Percentiles rank a stretch among this genome's conserved stretches.
Conservation (phyloP, 2,888 invertebrate genomes). For the Antheraea assamensis region DNA sequence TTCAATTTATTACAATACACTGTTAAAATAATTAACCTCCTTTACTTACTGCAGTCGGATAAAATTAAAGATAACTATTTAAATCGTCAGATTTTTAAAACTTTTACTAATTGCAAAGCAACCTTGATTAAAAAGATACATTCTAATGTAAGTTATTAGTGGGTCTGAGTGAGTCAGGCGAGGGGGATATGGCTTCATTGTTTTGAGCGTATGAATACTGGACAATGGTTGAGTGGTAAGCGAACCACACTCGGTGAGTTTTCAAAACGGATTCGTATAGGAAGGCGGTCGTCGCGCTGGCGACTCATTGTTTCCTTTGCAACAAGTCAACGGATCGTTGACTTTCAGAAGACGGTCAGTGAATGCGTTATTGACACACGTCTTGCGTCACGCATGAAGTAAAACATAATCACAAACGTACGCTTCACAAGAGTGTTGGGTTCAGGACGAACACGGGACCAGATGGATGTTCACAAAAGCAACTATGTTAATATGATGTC, state of each 20-base stretch:
- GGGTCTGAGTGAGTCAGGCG: not conserved
- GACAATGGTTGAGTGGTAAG: not conserved
- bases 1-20: no score
- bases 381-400: not conserved
- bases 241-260: not conserved
- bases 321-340: not conserved
- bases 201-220: no score
- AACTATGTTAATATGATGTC: not conserved
- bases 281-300: not conserved
- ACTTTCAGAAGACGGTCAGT: not conserved
- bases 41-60: no score
- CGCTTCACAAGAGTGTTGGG: not conserved
- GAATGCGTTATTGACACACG: not conserved
- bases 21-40: no score
- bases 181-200: not conserved
- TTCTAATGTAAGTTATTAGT: not conserved
- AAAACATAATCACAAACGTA: not conserved
- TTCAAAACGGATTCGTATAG: not conserved
- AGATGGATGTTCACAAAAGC: not conserved
- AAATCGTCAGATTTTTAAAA: no score
- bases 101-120: not conserved
- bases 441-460: not conserved
- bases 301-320: not conserved
- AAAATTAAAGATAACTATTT: no score
- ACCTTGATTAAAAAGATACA: not conserved